Evolutionary conservation across 2,113 vertebrate genomes (phyloP).

Genomic region (Gymnarchus niloticus): DNA sequence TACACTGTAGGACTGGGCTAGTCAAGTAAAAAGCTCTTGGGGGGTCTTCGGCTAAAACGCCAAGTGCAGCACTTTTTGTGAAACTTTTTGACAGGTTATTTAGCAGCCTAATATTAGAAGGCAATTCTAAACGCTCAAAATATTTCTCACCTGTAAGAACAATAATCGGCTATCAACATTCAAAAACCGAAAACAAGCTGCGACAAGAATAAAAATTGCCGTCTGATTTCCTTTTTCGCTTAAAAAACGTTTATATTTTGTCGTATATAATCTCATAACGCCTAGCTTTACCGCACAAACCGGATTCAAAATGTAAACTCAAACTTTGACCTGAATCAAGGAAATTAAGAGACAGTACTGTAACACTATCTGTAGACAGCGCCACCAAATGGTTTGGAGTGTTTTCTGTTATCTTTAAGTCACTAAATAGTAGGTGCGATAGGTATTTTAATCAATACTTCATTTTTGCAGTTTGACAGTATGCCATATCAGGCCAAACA

Average conservation of each 20-base stretch:
- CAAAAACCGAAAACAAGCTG: not conserved
- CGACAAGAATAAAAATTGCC: not conserved
- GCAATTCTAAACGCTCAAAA: not conserved
- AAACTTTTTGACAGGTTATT: not conserved
- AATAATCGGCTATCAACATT: no score
- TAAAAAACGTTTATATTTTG: not conserved
- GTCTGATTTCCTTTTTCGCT: not conserved
- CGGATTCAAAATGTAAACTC: slow-evolving; percentile 21
- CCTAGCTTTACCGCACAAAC: not conserved
- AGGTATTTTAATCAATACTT: not conserved
- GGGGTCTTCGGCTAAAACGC: not conserved
- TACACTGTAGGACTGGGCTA: not conserved
- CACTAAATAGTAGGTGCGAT: not conserved
- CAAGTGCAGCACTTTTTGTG: not conserved
- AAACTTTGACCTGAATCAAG: slow-evolving; percentile 2
- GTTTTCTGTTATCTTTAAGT: not conserved
- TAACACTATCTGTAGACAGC: not conserved
- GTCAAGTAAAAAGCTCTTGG: not conserved
- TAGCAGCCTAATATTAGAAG: not conserved
- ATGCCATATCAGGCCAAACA: not conserved
- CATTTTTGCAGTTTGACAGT: not conserved
- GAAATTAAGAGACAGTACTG: not conserved
- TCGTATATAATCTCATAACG: not conserved
- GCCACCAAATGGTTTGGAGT: slow-evolving; percentile 18
- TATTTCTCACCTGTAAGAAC: not conserved